Percentiles rank a stretch among this genome's conserved stretches.
Evolutionary conservation across 2,888 invertebrate species (phyloP).

Genomic region (Ethmia dodecea): DNA sequence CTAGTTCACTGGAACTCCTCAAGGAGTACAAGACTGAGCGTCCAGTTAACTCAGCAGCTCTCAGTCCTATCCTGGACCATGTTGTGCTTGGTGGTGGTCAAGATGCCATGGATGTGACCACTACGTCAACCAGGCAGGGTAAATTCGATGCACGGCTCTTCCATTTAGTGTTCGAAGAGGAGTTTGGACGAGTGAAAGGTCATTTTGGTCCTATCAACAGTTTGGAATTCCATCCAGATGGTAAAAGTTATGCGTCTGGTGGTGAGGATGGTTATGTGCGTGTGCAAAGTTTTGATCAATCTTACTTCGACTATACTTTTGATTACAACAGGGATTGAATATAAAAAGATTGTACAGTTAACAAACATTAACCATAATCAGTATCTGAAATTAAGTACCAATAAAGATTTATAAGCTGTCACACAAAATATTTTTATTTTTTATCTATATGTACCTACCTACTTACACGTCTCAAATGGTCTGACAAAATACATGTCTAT

Average conservation of each 20-base stretch:
- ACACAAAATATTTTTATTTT: conserved; percentile 8
- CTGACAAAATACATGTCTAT: no score
- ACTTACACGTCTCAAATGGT: no score
- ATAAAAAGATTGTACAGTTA: neutral
- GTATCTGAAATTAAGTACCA: conserved; percentile 8
- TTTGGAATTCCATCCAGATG: conserved; percentile 98
- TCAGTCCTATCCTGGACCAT: conserved; percentile 97
- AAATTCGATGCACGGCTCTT: conserved; percentile 98
- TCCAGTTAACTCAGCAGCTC: conserved; percentile 98
- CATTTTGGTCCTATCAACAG: conserved; percentile 99
- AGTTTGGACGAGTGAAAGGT: conserved; percentile 98
- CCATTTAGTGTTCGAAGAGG: conserved; percentile 97
- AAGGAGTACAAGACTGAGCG: conserved; percentile 99
- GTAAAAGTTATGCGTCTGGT: conserved; percentile 96
- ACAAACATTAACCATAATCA: conserved; percentile 5
- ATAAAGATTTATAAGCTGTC: conserved; percentile 9
- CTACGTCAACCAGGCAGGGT: conserved; percentile 94
- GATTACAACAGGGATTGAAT: conserved; percentile 82
- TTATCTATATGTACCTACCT: no score
- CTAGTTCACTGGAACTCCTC: conserved; percentile 88
- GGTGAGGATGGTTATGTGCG: conserved; percentile 99
- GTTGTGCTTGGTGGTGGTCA: conserved; percentile 99
- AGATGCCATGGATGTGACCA: conserved; percentile 99
- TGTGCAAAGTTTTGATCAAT: conserved; percentile 96
- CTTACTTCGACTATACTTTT: conserved; percentile 97